Conservation (phyloP, 2,888 invertebrate species). For the Drosophila ezoana region DNA sequence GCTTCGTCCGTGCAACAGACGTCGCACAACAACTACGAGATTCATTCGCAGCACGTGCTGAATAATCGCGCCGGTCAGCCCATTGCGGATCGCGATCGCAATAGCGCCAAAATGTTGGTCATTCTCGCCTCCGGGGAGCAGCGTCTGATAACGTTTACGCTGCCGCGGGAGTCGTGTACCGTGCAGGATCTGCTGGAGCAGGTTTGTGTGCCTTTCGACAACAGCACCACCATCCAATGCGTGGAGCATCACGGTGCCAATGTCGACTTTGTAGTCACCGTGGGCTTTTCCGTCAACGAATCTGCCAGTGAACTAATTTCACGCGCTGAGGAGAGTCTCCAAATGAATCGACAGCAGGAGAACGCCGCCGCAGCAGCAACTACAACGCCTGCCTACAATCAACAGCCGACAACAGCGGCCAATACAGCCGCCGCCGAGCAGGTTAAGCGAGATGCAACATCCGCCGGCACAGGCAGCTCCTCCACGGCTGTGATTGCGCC, state of each 20-base stretch:
- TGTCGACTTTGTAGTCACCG: slow-evolving; percentile 92
- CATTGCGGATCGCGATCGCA: slow-evolving; percentile 83
- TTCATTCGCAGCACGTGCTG: slow-evolving; percentile 85
- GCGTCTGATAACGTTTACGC: slow-evolving; percentile 92
- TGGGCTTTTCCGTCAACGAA: slow-evolving; percentile 86
- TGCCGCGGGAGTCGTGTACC: slow-evolving; percentile 93
- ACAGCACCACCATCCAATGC: slow-evolving; percentile 90
- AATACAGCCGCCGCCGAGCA: slow-evolving; percentile 47
- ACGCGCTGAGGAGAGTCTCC: slow-evolving; percentile 84
- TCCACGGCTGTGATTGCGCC: slow-evolving; percentile 70
- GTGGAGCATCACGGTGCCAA: slow-evolving; percentile 90
- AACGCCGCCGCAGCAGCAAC: slow-evolving; percentile 49
- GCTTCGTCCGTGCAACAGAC: slow-evolving; percentile 82
- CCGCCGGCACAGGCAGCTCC: slow-evolving; percentile 18
- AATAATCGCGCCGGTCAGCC: slow-evolving; percentile 82
- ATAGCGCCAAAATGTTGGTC: slow-evolving; percentile 92
- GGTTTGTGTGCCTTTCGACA: slow-evolving; percentile 89
- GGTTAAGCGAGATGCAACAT: slow-evolving; percentile 44
- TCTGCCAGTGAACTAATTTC: slow-evolving; percentile 84
- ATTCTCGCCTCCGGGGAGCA: slow-evolving; percentile 92
- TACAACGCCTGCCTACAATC: slow-evolving; percentile 33
- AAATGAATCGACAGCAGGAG: slow-evolving; percentile 82
- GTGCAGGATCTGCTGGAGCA: slow-evolving; percentile 93
- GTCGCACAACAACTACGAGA: slow-evolving; percentile 84
- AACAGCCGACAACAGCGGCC: slow-evolving; percentile 27